Evolutionary conservation across 2,797 vertebrate genomes (phyloP), one percentile per base, ranked within the genome.

Genomic region (Alauda arvensis): DNA sequence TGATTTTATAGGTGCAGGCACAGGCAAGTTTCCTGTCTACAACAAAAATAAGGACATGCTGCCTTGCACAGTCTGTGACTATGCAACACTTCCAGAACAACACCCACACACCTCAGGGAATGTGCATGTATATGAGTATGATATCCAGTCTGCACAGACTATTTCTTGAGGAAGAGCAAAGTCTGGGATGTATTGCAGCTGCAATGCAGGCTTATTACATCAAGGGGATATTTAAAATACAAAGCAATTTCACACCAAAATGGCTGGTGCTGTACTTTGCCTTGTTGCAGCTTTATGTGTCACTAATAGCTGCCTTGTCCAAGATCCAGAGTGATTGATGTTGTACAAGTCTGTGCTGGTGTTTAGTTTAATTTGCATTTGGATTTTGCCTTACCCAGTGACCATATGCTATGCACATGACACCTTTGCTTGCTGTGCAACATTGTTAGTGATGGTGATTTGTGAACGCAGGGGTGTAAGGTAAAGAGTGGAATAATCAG

Each of bases 311-410:
- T 93, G 75, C 52, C 66, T 86, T 82, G 34, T 87, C 74, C 86
- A 93, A 49, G 84, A 81, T 66, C 51, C 57, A 28, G 7, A 89
- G 49, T 94, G 89, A 92, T 82, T 92, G 93, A 82, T 91, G 52
- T 83, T 81, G 55, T 72, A 89, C 17, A 24, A 71, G 26, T 61
- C 8, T 59, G 8, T 80, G 75, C 69, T 86, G 61, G 8, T 19
- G 5, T 94, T 94, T 63, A 69, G 34, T 94, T 95, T 93, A 87
- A 91, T 95, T 95, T 93, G 71, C 88, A 33, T 88, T 80, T 88
- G 53, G 61, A 60, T 94, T 37, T 43, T 66, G 42, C 85, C 40
- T 31, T 75, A 77, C 51, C 71, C 55, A 63, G 7, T 33, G 56
- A 90, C 84, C 49, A 37, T 48, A 77, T 89, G 81, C 72, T 53